Percentiles rank a stretch among this genome's conserved stretches.
Evolutionary conservation across 2,797 vertebrate species (phyloP).

Genomic region (Eulemur rubriventer): DNA sequence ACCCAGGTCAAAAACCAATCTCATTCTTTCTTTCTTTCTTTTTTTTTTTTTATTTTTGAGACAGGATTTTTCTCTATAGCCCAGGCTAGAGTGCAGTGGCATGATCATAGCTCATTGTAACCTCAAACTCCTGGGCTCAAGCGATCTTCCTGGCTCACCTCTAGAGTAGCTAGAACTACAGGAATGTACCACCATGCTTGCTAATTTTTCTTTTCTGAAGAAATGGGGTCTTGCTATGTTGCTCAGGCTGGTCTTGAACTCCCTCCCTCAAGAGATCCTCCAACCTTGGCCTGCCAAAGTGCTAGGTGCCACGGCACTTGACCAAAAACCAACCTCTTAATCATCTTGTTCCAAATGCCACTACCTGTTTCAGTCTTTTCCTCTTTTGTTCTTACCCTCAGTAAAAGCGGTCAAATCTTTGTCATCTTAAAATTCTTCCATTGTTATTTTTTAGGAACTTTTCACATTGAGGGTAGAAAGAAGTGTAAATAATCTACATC

Average conservation of each 20-base stretch:
- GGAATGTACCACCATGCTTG: no score
- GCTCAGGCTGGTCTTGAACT: background rate
- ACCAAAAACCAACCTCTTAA: background rate
- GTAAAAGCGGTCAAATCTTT: slow-evolving; percentile 20
- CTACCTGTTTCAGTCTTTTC: background rate
- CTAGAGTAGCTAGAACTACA: background rate
- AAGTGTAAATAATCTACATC: background rate
- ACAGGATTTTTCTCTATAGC: background rate
- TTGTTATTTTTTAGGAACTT: background rate
- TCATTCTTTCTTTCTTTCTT: background rate
- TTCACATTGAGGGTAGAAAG: background rate
- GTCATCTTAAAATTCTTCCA: background rate
- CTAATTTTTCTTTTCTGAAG: background rate
- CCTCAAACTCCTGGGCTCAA: background rate
- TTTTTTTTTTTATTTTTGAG: background rate
- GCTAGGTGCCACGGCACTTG: background rate
- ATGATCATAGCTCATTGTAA: background rate
- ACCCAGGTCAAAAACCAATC: background rate
- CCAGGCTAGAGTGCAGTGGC: background rate
- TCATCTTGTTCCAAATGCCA: background rate
- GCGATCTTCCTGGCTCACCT: background rate
- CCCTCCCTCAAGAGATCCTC: background rate
- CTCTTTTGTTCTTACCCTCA: background rate
- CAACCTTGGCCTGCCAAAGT: background rate
- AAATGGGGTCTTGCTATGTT: background rate